Evolutionary conservation across 2,888 invertebrate genomes (phyloP).

Genomic region (Patella depressa): DNA sequence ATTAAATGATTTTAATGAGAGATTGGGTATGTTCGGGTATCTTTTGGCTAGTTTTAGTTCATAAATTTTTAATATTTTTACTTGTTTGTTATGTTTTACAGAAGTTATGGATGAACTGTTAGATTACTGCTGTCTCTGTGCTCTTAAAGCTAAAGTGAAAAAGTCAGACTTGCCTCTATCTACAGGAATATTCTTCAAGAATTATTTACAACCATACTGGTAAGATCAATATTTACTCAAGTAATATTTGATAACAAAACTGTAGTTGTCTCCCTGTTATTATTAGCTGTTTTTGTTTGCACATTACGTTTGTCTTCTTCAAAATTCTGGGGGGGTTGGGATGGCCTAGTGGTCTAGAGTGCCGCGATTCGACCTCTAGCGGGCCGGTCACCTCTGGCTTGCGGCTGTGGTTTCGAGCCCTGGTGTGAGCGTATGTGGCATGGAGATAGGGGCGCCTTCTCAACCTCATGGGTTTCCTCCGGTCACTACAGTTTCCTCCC

Average conservation of each 20-base stretch:
- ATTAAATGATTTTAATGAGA: no score
- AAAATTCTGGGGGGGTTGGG: no score
- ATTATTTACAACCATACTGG: conserved; percentile 75
- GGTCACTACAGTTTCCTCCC: no score
- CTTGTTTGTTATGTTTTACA: conserved; percentile 28
- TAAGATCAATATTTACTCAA: conserved; percentile 32
- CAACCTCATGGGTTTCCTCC: no score
- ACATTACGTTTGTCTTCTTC: not conserved
- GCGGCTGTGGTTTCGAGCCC: no score
- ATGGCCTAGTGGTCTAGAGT: no score
- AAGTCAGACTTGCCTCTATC: conserved; percentile 82
- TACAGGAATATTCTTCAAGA: conserved; percentile 86
- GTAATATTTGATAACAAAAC: not conserved
- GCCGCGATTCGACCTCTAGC: no score
- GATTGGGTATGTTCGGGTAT: no score
- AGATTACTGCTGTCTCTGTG: conserved; percentile 83
- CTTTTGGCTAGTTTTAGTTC: not conserved
- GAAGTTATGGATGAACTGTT: conserved; percentile 81
- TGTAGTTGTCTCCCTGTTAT: not conserved
- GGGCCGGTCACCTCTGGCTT: no score
- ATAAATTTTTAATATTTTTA: not conserved
- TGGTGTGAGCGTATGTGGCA: no score
- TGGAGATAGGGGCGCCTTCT: no score
- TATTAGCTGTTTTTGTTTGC: not conserved
- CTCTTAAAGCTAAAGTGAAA: conserved; percentile 83